Evolutionary conservation across 2,113 vertebrate species (phyloP), one percentile per base, ranked within the genome.

Genomic region (Gymnorhina tibicen): DNA sequence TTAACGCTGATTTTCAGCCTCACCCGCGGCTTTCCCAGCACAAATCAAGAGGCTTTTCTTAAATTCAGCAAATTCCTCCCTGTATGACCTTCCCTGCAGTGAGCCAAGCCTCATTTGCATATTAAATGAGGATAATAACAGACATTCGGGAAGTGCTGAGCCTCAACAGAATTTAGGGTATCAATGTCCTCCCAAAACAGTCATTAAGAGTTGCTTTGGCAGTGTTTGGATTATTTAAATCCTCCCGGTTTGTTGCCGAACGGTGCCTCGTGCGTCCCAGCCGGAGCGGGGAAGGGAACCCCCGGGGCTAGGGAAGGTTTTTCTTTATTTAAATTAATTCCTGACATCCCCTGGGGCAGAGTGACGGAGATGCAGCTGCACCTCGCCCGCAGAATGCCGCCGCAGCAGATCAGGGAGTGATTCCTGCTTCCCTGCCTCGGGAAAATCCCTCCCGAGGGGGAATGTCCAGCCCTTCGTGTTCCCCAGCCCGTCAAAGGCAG

Each of bases 111-210:
- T 82, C 33, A 91, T 97, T 96, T 97, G 62, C 92, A 87, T 93
- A 81, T 56, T 89, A 91, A 97, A 97, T 95, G 39, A 94, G 11
- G 81, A 95, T 97, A 97, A 97, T 97, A 35, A 97, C 92, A 96
- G 91, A 13, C 93, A 14, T 22, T 14, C 18, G 22, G n/a, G 41
- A 91, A 89, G 9, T 76, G 92, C 93, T 95, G 93, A 93, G 53
- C 62, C 49, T 63, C 84, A 10, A 23, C 90, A 85, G 66, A 85
- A 91, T 79, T 87, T 55, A 26, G 87, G 90, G 74, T 87, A 96
- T 95, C 93, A 95, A 12, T 21, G 59, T 7, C 79, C 23, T 37
- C 74, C 86, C 86, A 80, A 95, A 89, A 82, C 84, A 64, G 33
- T 78, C 74, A 79, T 91, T 85, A 91, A 10, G 53, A 39, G 42